A percentile compares a stretch with the other conserved stretches of the same genome.
Conservation (phyloP, 2,888 invertebrate species). For the Gonocerus acuteangulatus region DNA sequence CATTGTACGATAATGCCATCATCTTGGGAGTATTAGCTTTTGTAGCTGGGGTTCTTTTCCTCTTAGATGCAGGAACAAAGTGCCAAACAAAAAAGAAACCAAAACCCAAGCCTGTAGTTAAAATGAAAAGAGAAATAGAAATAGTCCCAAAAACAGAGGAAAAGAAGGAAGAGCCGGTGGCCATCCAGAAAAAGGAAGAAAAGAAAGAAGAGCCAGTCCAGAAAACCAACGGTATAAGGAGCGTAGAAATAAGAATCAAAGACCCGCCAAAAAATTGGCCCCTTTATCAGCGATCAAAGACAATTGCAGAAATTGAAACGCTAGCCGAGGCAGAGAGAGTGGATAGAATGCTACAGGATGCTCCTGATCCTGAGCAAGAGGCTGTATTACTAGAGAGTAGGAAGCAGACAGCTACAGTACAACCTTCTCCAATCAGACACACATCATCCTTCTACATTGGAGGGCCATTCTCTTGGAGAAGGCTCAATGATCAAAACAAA, state of each 20-base stretch:
- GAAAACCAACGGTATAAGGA: conserved; percentile 14
- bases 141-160: conserved; percentile 23
- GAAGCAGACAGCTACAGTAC: conserved; percentile 6
- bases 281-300: conserved; percentile 14
- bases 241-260: conserved; percentile 34
- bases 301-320: conserved; percentile 24
- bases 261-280: conserved; percentile 34
- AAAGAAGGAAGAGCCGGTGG: conserved; percentile 9
- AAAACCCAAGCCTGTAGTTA: conserved; percentile 7
- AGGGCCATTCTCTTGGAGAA: conserved; percentile 31
- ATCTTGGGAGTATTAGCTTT: conserved; percentile 61
- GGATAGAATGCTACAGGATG: conserved; percentile 29
- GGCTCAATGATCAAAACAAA: conserved; percentile 28
- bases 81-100: conserved; percentile 28
- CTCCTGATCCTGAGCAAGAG: conserved; percentile 23
- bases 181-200: not conserved
- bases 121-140: conserved; percentile 26
- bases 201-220: not conserved
- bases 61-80: conserved; percentile 51
- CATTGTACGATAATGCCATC: conserved; percentile 62
- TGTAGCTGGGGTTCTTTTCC: conserved; percentile 58
- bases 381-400: conserved; percentile 22
- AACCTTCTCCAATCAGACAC: conserved; percentile 31
- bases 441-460: conserved; percentile 32
- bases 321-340: conserved; percentile 31